Conservation (phyloP, 2,797 vertebrate species). For the Notolabrus celidotus region DNA sequence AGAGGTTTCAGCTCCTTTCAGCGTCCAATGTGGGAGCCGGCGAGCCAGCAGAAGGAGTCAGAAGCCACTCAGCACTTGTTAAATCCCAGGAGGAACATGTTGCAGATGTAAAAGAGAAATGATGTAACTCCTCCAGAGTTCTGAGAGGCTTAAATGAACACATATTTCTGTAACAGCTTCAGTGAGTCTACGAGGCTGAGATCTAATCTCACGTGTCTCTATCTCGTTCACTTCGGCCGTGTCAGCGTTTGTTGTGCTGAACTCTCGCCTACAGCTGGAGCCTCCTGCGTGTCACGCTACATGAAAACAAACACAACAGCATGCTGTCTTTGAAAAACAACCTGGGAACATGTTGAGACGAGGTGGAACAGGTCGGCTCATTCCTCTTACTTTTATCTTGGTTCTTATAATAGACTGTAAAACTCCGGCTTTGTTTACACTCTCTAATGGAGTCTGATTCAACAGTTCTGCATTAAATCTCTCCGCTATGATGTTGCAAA, state of each 20-base stretch:
- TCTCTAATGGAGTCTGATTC: too few species aligned
- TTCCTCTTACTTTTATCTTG: not conserved
- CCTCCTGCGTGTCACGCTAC: not conserved
- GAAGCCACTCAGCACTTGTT: slow-evolving; percentile 20
- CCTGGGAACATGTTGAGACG: not conserved
- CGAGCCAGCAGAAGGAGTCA: slow-evolving; percentile 5
- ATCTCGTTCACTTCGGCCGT: not conserved
- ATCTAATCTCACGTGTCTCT: not conserved
- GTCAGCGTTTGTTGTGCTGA: not conserved
- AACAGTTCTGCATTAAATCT: too few species aligned
- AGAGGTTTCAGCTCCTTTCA: slow-evolving; percentile 23
- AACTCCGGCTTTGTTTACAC: too few species aligned
- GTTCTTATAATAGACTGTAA: too few species aligned
- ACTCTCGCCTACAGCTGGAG: not conserved
- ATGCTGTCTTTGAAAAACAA: not conserved
- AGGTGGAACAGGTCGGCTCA: not conserved
- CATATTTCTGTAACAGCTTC: not conserved
- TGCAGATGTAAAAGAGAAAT: slow-evolving; percentile 19
- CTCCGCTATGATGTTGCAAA: too few species aligned
- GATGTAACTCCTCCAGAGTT: slow-evolving; percentile 14
- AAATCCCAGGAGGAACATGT: too few species aligned
- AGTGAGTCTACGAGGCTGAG: not conserved
- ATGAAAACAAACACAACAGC: not conserved
- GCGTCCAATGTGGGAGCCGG: not conserved
- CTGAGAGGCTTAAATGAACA: too few species aligned